Conservation (phyloP, 2,113 vertebrate genomes). For the Zosterops pallidus region DNA sequence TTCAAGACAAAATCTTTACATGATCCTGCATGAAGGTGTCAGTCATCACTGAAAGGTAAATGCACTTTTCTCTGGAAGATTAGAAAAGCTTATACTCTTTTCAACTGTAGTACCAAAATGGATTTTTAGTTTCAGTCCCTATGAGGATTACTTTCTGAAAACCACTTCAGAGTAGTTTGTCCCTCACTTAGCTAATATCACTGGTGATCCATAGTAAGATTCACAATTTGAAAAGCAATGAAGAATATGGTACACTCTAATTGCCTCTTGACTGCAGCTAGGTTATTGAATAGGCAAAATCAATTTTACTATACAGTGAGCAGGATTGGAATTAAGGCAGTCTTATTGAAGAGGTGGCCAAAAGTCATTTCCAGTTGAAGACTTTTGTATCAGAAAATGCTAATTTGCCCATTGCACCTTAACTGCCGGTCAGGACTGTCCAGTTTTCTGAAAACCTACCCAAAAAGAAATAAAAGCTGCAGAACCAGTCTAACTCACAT, state of each 20-base stretch:
- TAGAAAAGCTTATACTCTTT: background rate
- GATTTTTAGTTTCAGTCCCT: background rate
- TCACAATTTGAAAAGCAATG: constrained; percentile 12
- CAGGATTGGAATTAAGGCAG: background rate
- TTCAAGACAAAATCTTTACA: background rate
- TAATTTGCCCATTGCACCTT: background rate
- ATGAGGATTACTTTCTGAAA: background rate
- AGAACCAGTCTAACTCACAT: background rate
- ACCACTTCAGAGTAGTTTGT: background rate
- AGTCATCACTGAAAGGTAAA: background rate
- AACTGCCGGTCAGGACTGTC: background rate
- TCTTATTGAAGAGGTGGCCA: constrained; percentile 7
- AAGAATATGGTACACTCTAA: constrained; percentile 13
- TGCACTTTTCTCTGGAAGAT: background rate
- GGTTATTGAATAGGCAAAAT: constrained; percentile 43
- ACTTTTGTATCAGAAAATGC: constrained; percentile 22
- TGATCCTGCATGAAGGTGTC: background rate
- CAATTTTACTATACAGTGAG: constrained; percentile 51
- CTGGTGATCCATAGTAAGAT: background rate
- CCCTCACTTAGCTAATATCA: background rate
- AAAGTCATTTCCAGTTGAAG: constrained; percentile 2
- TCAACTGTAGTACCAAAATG: background rate
- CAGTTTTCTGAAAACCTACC: background rate
- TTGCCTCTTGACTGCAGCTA: constrained; percentile 13
- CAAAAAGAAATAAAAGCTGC: background rate